Conservation (phyloP, 2,888 invertebrate species). For the Meteorus colon region DNA sequence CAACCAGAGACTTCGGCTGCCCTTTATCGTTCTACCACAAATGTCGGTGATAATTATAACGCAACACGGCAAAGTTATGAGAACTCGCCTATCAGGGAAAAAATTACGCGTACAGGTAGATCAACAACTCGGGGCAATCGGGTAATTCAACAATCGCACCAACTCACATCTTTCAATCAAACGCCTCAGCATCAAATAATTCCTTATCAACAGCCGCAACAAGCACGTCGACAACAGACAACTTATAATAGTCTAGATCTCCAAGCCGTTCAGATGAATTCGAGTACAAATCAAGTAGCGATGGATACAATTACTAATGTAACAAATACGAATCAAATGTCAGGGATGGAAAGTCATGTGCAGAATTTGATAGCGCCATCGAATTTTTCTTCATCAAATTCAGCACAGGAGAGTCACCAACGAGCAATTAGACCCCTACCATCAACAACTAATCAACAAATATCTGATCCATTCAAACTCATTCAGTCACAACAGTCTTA, state of each 20-base stretch:
- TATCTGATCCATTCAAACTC: slow-evolving; percentile 64
- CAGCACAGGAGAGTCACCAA: slow-evolving; percentile 55
- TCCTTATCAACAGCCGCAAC: slow-evolving; percentile 56
- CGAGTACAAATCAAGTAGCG: slow-evolving; percentile 43
- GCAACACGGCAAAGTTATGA: slow-evolving; percentile 58
- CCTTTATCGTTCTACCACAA: slow-evolving; percentile 61
- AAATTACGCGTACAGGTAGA: slow-evolving; percentile 57
- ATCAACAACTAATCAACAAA: slow-evolving; percentile 54
- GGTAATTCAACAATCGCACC: slow-evolving; percentile 61
- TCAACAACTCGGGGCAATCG: slow-evolving; percentile 57
- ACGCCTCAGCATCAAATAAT: slow-evolving; percentile 61
- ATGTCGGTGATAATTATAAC: slow-evolving; percentile 57
- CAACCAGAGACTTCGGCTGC: slow-evolving; percentile 61
- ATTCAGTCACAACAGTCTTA: slow-evolving; percentile 66
- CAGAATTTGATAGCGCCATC: slow-evolving; percentile 57
- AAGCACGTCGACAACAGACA: background rate
- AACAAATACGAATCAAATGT: slow-evolving; percentile 50
- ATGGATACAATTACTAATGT: slow-evolving; percentile 28
- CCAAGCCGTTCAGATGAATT: slow-evolving; percentile 57
- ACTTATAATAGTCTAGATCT: slow-evolving; percentile 59
- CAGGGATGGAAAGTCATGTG: slow-evolving; percentile 54
- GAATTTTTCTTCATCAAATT: slow-evolving; percentile 55
- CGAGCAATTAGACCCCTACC: slow-evolving; percentile 60
- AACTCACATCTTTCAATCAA: slow-evolving; percentile 59
- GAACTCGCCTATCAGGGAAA: slow-evolving; percentile 56